Evolutionary conservation across 1,140 invertebrate species (phyloP), one percentile per base, ranked within the genome.

Genomic region (Charaxes varanes): DNA sequence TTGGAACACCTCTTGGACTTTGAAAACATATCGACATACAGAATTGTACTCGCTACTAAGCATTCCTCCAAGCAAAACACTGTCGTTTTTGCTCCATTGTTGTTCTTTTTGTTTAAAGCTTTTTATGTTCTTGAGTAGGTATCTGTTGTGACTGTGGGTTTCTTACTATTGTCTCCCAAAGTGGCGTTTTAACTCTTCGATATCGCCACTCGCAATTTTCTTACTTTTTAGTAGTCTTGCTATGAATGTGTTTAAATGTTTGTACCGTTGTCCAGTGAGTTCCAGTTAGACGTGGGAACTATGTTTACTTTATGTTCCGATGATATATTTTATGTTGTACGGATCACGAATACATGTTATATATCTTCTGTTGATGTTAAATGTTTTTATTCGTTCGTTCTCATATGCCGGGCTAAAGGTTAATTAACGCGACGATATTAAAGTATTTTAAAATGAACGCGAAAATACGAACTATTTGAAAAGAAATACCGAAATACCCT

Each of bases 21-120:
- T 79, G 77, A 34, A 82, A 87, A 18, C 84, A 85, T 54, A 86
- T 84, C 62, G 38, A 62, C 53, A 70, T 64, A 66, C 53, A 55
- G 60, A 69, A 62, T 66, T 70, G 60, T 68, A 62, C 53, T 54
- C 68, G 62, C 61, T 63, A 67, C 55, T 53, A 65, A 72, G 60
- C 62, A 69, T 66, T 53, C 57, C 63, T 71, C 64, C 57, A 74
- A 68, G 56, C 62, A 62, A 62, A 52, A 72, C 49, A 60, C 53
- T 65, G 53, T 65, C 66, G 52, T 62, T 53, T 55, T 63, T 68
- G 67, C 65, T 74, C 71, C 59, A 68, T 74, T 67, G 62, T 63
- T 73, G 70, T 74, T 60, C 34, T 65, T 62, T 60, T 65, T 64
- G 26, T 65, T 65, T 63, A 53, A 53, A 68, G 68, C 65, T 77